A percentile compares a stretch with the other conserved stretches of the same genome.
Evolutionary conservation across 2,113 vertebrate genomes (phyloP).

Genomic region (Cyanocitta stelleri): DNA sequence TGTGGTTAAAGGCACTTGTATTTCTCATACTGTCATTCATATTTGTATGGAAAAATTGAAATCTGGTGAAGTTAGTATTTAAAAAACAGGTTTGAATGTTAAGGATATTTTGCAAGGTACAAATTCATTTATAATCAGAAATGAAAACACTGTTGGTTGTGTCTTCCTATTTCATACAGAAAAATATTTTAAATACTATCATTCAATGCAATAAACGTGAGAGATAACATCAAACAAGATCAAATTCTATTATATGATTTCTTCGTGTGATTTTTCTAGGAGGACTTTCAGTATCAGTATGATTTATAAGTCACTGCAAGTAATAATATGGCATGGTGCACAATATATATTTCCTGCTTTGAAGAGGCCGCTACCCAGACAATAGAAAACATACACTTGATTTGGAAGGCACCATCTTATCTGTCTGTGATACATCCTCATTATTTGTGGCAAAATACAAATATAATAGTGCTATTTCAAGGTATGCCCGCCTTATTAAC

Average conservation of each 20-base stretch:
- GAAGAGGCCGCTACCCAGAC: background rate
- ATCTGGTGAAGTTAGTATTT: background rate
- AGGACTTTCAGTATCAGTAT: background rate
- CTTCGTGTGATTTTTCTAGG: background rate
- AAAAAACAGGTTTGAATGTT: background rate
- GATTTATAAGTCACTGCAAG: background rate
- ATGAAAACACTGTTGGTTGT: background rate
- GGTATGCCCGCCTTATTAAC: slow-evolving; percentile 77
- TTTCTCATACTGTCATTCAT: background rate
- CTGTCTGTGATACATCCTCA: background rate
- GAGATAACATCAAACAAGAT: background rate
- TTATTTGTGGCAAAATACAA: slow-evolving; percentile 51
- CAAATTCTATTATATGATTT: background rate
- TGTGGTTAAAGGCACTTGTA: background rate
- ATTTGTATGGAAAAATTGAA: background rate
- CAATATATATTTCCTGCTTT: background rate
- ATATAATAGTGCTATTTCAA: slow-evolving; percentile 79
- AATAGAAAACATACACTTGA: background rate
- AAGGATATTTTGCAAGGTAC: background rate
- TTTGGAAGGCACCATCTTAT: slow-evolving; percentile 14
- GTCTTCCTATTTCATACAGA: background rate
- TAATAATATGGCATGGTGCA: background rate
- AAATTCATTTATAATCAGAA: background rate
- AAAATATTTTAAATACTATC: background rate
- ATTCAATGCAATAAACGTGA: background rate